These are phyloP conservation scores for Tenthredo notha DNA, from an alignment of 2,888 invertebrate species.

Conservation along the genomic window DNA sequence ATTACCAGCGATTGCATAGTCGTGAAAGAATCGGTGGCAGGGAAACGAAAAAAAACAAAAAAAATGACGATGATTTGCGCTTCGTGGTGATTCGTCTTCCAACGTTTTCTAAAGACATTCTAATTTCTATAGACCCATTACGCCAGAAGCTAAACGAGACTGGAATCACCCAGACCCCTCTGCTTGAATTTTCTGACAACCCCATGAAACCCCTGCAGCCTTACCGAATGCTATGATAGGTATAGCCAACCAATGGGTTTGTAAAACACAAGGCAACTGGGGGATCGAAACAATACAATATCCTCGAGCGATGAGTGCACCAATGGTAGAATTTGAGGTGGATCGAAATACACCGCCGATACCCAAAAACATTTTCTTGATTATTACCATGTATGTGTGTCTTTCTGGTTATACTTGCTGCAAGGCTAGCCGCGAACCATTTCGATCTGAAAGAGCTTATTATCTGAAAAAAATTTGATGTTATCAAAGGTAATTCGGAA, in stretches of 20 bases:
- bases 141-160: constrained; percentile 1
- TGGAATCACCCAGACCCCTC: constrained; percentile 15
- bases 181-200: constrained; percentile 1
- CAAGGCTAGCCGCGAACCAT: not conserved
- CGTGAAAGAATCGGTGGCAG: not conserved
- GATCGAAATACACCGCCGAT: constrained; percentile 10
- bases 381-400: not conserved
- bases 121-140: constrained; percentile 9
- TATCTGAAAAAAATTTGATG: not conserved
- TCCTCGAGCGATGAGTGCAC: constrained; percentile 23
- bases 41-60: not conserved
- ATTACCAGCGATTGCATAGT: constrained; percentile 6
- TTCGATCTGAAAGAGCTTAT: not conserved
- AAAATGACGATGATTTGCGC: not conserved
- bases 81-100: not conserved
- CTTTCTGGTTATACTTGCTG: constrained; percentile 15
- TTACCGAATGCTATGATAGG: constrained; percentile 9
- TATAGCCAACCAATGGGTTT: not conserved
- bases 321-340: constrained; percentile 8
- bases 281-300: constrained; percentile 20
- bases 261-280: constrained; percentile 27
- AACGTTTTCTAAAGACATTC: constrained; percentile 28
- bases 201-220: constrained; percentile 16
- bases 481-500: not conserved
- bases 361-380: not conserved